A percentile compares a stretch with the other conserved stretches of the same genome.
Evolutionary conservation across 2,113 vertebrate species (phyloP).

Genomic region (Erinaceus europaeus): DNA sequence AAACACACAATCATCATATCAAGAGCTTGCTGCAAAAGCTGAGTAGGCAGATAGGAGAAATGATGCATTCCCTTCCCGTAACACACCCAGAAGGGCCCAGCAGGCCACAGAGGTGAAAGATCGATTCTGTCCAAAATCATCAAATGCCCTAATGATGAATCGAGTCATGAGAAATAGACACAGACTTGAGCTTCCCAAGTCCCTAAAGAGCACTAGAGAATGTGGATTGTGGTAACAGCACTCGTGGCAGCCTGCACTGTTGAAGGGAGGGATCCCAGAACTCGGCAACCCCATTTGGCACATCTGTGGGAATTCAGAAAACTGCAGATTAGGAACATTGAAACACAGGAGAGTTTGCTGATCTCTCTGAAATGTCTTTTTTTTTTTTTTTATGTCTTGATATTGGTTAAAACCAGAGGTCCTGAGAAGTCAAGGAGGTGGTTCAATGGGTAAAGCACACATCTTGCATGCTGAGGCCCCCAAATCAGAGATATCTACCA

Average conservation of each 20-base stretch:
- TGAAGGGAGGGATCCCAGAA: too few species aligned
- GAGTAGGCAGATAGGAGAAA: neutral
- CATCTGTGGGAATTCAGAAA: neutral
- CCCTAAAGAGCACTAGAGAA: slow-evolving; percentile 51
- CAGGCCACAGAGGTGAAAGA: neutral
- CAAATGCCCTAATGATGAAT: slow-evolving; percentile 34
- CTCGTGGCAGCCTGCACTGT: too few species aligned
- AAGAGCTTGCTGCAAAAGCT: neutral
- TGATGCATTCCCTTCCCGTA: neutral
- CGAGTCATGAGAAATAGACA: slow-evolving; percentile 53
- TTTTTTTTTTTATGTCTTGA: too few species aligned
- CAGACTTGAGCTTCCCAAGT: slow-evolving; percentile 47
- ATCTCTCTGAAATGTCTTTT: too few species aligned
- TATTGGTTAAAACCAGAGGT: too few species aligned
- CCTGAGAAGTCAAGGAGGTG: too few species aligned
- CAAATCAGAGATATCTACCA: too few species aligned
- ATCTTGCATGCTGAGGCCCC: too few species aligned
- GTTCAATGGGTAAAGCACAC: too few species aligned
- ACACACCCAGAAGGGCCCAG: slow-evolving; percentile 43
- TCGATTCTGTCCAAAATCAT: neutral
- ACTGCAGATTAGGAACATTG: too few species aligned
- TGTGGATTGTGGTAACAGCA: neutral
- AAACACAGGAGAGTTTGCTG: too few species aligned
- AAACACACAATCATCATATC: neutral
- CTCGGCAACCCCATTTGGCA: too few species aligned